phyloP scores from a whole-genome alignment of 1,140 invertebrate species.

The Drosophila suzukii region DNA sequence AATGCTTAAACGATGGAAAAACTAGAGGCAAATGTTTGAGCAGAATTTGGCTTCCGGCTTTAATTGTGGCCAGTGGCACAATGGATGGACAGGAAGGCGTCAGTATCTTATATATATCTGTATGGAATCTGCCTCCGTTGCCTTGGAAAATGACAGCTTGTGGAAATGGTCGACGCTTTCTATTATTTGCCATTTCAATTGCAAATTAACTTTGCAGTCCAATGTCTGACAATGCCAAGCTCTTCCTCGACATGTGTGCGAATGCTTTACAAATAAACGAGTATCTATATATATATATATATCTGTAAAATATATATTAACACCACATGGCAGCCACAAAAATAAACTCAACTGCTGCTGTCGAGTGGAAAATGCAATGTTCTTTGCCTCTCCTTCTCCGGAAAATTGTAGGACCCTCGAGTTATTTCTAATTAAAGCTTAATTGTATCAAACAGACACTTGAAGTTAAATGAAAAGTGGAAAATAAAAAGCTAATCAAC shows the following conservation, averaged over 20 bases:
- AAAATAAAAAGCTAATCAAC: constrained; percentile 8
- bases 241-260: constrained; percentile 27
- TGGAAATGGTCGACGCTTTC: constrained; percentile 33
- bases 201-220: constrained; percentile 71
- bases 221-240: constrained; percentile 37
- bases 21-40: constrained; percentile 27
- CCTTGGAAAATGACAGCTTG: constrained; percentile 25
- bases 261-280: constrained; percentile 17
- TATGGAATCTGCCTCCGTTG: constrained; percentile 1
- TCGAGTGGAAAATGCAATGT: constrained; percentile 50
- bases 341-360: constrained; percentile 57
- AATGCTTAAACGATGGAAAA: constrained; percentile 48
- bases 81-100: constrained; percentile 23
- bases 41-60: constrained; percentile 41
- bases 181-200: constrained; percentile 71
- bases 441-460: constrained; percentile 47
- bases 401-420: constrained; percentile 17
- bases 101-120: background rate
- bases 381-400: constrained; percentile 4
- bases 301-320: constrained; percentile 20
- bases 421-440: constrained; percentile 73
- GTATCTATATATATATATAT: constrained; percentile 3
- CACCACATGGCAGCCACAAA: constrained; percentile 66
- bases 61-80: constrained; percentile 49
- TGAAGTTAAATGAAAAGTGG: constrained; percentile 6